phyloP scores from a whole-genome alignment of 2,797 vertebrate species.

The Smutsia gigantea region DNA sequence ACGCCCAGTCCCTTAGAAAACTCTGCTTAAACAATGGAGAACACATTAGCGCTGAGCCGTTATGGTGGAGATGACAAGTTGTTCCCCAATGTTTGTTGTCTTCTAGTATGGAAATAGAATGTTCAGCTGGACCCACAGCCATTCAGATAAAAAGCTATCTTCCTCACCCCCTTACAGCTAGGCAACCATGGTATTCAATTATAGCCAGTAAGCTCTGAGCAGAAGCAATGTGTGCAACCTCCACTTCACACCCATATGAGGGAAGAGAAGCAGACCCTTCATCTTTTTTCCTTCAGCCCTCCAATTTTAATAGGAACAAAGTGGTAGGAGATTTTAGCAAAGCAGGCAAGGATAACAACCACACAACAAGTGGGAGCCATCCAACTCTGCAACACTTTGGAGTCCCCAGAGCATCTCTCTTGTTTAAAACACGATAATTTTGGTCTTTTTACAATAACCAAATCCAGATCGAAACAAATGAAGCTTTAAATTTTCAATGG shows the following conservation, averaged over 20 bases:
- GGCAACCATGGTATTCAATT: background rate
- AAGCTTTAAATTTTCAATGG: background rate
- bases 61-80: background rate
- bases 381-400: background rate
- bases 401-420: background rate
- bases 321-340: background rate
- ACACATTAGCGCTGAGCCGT: background rate
- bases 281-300: background rate
- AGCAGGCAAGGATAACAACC: background rate
- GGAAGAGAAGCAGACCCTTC: background rate
- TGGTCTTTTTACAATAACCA: background rate
- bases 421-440: conserved; percentile 14
- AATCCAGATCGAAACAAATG: background rate
- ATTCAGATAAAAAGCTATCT: background rate
- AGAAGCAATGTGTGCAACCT: background rate
- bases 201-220: background rate
- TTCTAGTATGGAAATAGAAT: background rate
- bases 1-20: background rate
- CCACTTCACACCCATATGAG: background rate
- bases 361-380: background rate
- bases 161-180: background rate
- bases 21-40: background rate
- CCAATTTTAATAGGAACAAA: background rate
- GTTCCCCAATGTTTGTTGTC: background rate
- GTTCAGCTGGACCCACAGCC: background rate